Evolutionary conservation across 2,888 invertebrate genomes (phyloP).

Genomic region (Archaeoteleia sp.): DNA sequence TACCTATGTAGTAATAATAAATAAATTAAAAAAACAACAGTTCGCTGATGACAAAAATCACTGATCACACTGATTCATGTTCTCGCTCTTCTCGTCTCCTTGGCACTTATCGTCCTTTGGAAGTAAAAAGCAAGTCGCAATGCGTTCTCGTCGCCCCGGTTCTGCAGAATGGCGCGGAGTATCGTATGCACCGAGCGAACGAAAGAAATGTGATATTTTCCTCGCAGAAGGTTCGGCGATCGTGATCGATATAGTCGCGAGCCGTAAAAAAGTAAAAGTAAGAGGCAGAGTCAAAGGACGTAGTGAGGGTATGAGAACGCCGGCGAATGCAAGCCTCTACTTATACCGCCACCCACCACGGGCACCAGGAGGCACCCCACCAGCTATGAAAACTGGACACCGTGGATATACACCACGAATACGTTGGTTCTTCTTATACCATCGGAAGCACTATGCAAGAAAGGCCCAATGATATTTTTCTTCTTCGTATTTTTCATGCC

Average conservation of each 20-base stretch:
- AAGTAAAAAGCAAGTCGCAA: conserved; percentile 6
- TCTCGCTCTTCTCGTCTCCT: conserved; percentile 34
- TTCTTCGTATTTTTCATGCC: too few species aligned
- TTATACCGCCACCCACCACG: conserved; percentile 74
- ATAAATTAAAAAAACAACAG: not conserved
- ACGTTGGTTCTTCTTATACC: conserved; percentile 35
- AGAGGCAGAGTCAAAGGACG: conserved; percentile 72
- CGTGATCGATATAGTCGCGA: conserved; percentile 54
- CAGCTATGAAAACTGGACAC: conserved; percentile 67
- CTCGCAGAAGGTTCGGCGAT: conserved; percentile 51
- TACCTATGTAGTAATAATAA: conserved; percentile 4
- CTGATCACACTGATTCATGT: conserved; percentile 43
- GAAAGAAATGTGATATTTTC: conserved; percentile 50
- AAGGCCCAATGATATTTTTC: conserved; percentile 5
- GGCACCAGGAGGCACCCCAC: conserved; percentile 67
- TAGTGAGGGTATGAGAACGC: conserved; percentile 74
- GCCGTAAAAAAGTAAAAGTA: conserved; percentile 70
- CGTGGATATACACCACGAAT: conserved; percentile 36
- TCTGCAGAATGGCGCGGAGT: conserved; percentile 23
- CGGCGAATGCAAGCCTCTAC: conserved; percentile 73
- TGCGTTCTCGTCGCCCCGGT: conserved; percentile 32
- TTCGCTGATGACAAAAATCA: conserved; percentile 16
- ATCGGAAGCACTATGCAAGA: conserved; percentile 11
- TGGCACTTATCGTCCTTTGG: conserved; percentile 34
- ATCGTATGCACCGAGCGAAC: conserved; percentile 43